Conservation (phyloP, 2,797 vertebrate genomes). For the Myiotriccus ornatus region DNA sequence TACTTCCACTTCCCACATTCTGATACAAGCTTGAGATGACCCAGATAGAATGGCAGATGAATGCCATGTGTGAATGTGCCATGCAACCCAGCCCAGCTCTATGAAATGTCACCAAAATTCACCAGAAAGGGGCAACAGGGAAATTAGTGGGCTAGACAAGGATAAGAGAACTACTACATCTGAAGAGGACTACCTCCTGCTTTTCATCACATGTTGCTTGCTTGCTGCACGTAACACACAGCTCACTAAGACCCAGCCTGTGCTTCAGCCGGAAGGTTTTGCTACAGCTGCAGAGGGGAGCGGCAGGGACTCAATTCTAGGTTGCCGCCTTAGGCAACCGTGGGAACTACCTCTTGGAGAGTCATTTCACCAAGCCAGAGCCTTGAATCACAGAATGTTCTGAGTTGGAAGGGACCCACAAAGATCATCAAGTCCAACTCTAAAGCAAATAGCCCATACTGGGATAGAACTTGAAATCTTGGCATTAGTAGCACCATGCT, state of each 20-base stretch:
- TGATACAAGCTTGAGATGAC: background rate
- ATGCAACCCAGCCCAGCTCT: background rate
- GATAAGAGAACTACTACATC: constrained; percentile 59
- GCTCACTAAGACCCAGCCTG: constrained; percentile 66
- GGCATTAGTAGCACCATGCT: background rate
- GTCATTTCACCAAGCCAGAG: background rate
- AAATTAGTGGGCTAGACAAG: constrained; percentile 66
- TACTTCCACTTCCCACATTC: background rate
- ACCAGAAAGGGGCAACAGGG: constrained; percentile 73
- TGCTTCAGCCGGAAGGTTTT: constrained; percentile 74
- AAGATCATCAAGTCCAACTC: background rate
- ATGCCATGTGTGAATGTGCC: background rate
- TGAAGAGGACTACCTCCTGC: constrained; percentile 36
- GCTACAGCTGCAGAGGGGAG: constrained; percentile 56
- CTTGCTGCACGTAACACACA: constrained; percentile 65
- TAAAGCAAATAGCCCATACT: background rate
- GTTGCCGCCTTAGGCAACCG: background rate
- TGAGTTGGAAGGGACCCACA: background rate
- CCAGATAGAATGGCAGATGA: background rate
- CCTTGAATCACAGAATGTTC: background rate
- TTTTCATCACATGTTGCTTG: background rate
- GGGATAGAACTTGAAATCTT: background rate
- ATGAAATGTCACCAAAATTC: constrained; percentile 19
- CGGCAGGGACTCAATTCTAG: background rate
- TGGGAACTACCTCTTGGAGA: background rate